Percentiles rank a stretch among this genome's conserved stretches.
phyloP scores from a whole-genome alignment of 2,113 vertebrate genomes.

The Alligator mississippiensis region DNA sequence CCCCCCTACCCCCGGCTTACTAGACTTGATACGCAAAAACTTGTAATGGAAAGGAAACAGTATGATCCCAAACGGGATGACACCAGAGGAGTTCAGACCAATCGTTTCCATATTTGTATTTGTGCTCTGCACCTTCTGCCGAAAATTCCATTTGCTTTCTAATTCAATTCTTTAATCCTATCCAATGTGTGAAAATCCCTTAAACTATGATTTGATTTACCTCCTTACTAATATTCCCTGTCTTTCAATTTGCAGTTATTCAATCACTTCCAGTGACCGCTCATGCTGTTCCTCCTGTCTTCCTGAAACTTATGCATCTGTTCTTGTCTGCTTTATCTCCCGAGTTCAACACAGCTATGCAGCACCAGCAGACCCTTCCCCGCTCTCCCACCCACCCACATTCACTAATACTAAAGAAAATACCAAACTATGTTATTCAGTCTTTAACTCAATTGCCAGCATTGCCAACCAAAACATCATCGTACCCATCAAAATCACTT shows the following conservation, averaged over 20 bases:
- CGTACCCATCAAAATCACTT: neutral
- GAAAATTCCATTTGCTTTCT: neutral
- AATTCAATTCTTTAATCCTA: neutral
- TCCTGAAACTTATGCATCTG: neutral
- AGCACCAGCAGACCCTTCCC: neutral
- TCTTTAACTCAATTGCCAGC: neutral
- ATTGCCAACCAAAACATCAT: neutral
- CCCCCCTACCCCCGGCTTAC: neutral
- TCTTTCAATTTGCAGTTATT: neutral
- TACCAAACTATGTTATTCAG: neutral
- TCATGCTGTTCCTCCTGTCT: neutral
- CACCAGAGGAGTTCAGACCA: neutral
- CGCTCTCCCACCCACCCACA: neutral
- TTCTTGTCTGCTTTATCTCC: neutral
- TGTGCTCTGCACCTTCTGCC: neutral
- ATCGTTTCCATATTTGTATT: neutral
- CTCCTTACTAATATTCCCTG: neutral
- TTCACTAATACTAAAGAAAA: neutral
- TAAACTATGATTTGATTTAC: constrained; percentile 35
- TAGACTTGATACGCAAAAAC: neutral
- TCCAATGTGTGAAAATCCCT: constrained; percentile 6
- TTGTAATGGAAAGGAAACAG: neutral
- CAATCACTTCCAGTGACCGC: neutral
- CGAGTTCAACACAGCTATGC: neutral
- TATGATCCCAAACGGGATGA: constrained; percentile 5